Percentiles rank a stretch among this genome's conserved stretches.
These are phyloP conservation scores for Carcharodon carcharias DNA, from an alignment of 2,797 vertebrate genomes.

Conservation along the genomic window DNA sequence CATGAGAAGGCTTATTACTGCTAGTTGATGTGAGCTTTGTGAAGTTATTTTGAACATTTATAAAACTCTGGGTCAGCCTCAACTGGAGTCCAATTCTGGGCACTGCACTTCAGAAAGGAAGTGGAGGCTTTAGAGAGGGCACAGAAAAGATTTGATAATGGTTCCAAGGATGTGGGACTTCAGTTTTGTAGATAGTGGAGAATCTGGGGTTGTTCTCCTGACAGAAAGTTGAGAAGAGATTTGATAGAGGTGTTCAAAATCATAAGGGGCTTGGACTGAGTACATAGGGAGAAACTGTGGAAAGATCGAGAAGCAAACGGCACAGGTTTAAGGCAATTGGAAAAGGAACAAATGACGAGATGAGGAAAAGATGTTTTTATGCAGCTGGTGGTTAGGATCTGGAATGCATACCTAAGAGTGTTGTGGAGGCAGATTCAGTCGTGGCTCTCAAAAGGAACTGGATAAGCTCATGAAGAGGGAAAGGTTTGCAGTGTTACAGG, in stretches of 20 bases:
- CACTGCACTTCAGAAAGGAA: background rate
- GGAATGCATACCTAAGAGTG: background rate
- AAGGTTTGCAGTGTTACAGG: too few relatives aligned
- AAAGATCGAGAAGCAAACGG: background rate
- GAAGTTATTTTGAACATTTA: background rate
- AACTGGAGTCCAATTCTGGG: background rate
- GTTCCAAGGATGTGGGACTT: background rate
- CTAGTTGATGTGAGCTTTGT: background rate
- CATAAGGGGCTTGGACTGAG: background rate
- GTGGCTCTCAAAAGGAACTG: too few relatives aligned
- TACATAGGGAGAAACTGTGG: background rate
- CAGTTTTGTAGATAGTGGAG: background rate
- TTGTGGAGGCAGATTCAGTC: background rate
- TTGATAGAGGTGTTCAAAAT: background rate
- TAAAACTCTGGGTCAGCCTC: background rate
- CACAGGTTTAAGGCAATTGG: background rate
- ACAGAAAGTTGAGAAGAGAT: background rate
- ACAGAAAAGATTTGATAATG: background rate
- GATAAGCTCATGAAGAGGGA: too few relatives aligned
- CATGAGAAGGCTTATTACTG: background rate
- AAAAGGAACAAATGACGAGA: background rate
- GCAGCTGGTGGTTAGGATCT: background rate
- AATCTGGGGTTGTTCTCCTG: background rate
- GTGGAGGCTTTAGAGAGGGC: background rate
- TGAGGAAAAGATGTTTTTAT: background rate